Conservation (phyloP, 2,888 invertebrate species). For the Andrena trimmerana region DNA sequence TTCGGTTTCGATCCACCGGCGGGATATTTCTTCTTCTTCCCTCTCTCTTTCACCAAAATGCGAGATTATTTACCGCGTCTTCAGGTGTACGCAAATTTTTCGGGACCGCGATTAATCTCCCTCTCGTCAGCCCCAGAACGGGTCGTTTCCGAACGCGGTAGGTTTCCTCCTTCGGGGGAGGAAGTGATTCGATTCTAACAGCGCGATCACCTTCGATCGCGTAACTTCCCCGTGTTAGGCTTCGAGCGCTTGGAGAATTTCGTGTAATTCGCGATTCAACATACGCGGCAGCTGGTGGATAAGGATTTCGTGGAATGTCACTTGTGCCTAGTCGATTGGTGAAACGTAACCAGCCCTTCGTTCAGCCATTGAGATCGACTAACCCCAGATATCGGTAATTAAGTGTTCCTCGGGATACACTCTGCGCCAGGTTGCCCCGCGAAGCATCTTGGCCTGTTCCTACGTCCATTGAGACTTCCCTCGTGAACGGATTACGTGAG, state of each 20-base stretch:
- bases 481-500: background rate
- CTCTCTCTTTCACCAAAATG: conserved; percentile 22
- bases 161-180: background rate
- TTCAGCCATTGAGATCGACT: background rate
- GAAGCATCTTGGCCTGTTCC: background rate
- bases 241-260: no score
- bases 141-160: no score
- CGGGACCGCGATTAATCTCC: conserved; percentile 62
- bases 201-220: background rate
- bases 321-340: no score
- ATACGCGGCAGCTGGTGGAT: background rate
- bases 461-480: background rate
- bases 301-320: background rate
- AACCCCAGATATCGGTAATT: background rate
- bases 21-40: conserved; percentile 37
- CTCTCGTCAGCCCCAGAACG: background rate
- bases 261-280: background rate
- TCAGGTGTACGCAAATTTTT: conserved; percentile 64
- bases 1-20: conserved; percentile 47
- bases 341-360: background rate
- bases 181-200: background rate
- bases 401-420: background rate
- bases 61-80: conserved; percentile 57
- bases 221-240: background rate
- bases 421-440: background rate